Evolutionary conservation across 2,797 vertebrate genomes (phyloP).

Genomic region (Acanthurus tractus): DNA sequence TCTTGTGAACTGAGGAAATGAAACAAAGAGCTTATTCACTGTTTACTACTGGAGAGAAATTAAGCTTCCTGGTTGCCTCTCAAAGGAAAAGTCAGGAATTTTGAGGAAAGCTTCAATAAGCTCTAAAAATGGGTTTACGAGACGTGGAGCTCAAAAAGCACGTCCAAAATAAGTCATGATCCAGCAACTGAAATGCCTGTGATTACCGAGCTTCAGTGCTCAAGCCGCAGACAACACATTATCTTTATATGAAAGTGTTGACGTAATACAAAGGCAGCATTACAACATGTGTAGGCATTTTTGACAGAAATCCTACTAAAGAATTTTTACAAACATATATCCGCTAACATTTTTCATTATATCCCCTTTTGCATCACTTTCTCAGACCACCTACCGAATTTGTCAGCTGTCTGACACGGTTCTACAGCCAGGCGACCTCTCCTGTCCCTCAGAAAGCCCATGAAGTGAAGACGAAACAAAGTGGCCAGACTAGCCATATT

Average conservation of each 20-base stretch:
- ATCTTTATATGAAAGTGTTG: background rate
- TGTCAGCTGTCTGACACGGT: constrained; percentile 21
- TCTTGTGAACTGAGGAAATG: constrained; percentile 25
- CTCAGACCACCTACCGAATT: constrained; percentile 56
- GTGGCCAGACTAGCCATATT: constrained; percentile 70
- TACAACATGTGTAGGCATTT: constrained; percentile 3
- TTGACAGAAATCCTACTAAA: background rate
- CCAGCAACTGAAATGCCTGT: constrained; percentile 23
- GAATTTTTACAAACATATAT: background rate
- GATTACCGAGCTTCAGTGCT: constrained; percentile 20
- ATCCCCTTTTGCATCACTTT: background rate
- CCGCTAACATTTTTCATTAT: background rate
- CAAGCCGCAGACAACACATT: constrained; percentile 10
- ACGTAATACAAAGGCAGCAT: background rate
- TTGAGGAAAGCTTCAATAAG: constrained; percentile 37
- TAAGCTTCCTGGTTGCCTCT: constrained; percentile 46
- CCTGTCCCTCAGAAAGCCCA: constrained; percentile 71
- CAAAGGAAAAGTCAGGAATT: constrained; percentile 38
- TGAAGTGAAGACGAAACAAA: constrained; percentile 69
- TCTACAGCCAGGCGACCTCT: constrained; percentile 60
- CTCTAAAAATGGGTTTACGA: constrained; percentile 42
- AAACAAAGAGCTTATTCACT: constrained; percentile 58
- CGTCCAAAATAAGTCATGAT: constrained; percentile 27
- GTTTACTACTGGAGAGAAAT: constrained; percentile 44
- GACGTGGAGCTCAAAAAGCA: constrained; percentile 34